These are phyloP conservation scores for Archegozetes longisetosus DNA, from an alignment of 1,140 invertebrate genomes.

Conservation along the genomic window DNA sequence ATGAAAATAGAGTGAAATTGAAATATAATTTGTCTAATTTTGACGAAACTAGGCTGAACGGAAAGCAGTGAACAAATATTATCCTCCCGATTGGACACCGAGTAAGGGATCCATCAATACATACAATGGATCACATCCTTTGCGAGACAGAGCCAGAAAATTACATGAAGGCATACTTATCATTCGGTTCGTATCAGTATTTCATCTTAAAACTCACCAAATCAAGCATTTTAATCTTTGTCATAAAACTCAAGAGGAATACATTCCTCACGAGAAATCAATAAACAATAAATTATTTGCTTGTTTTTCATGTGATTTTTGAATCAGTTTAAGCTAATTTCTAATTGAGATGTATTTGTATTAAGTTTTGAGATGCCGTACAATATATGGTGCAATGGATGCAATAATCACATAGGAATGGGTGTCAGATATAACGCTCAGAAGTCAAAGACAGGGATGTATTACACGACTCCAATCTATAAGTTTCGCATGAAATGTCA, in stretches of 20 bases:
- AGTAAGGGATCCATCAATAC: conserved; percentile 79
- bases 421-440: conserved; percentile 98
- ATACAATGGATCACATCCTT: conserved; percentile 77
- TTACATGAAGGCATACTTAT: conserved; percentile 90
- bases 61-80: conserved; percentile 61
- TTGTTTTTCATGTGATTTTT: not conserved
- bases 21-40: no score
- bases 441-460: conserved; percentile 96
- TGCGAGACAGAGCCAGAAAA: conserved; percentile 85
- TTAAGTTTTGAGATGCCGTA: conserved; percentile 96
- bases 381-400: conserved; percentile 98
- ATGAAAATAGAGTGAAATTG: no score
- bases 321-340: conserved; percentile 3
- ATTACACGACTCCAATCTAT: conserved; percentile 92
- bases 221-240: no score
- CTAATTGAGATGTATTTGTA: no score
- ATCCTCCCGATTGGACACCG: conserved; percentile 97
- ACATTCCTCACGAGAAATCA: no score
- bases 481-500: conserved; percentile 99
- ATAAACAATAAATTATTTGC: no score
- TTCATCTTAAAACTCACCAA: no score
- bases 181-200: conserved; percentile 51
- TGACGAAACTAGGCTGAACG: conserved; percentile 78
- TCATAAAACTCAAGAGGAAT: no score
- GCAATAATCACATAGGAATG: conserved; percentile 96